These are phyloP conservation scores for Mythimna pallens DNA, from an alignment of 2,888 invertebrate species.

Conservation along the genomic window DNA sequence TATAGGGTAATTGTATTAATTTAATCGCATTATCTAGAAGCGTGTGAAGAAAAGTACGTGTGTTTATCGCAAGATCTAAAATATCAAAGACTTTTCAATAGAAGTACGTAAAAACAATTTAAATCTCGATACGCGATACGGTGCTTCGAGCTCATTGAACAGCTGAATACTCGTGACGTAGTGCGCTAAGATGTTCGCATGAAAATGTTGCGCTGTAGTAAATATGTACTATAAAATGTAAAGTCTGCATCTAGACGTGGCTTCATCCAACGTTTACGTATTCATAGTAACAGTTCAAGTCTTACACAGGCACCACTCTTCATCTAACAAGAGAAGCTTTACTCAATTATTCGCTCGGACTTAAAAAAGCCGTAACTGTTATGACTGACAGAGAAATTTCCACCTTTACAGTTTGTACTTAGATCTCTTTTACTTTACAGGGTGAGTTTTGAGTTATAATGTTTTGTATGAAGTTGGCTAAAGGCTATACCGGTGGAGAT, in stretches of 20 bases:
- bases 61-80: slow-evolving; percentile 4
- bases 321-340: slow-evolving; percentile 83
- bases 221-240: slow-evolving; percentile 55
- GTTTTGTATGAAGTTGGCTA: slow-evolving; percentile 62
- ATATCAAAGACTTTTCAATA: slow-evolving; percentile 16
- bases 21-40: slow-evolving; percentile 43
- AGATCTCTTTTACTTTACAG: slow-evolving; percentile 49
- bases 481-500: slow-evolving; percentile 78
- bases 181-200: slow-evolving; percentile 46
- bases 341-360: slow-evolving; percentile 65
- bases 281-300: slow-evolving; percentile 83
- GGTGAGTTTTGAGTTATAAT: slow-evolving; percentile 10
- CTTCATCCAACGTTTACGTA: slow-evolving; percentile 82
- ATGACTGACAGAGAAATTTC: slow-evolving; percentile 21
- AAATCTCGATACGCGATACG: slow-evolving; percentile 34
- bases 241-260: slow-evolving; percentile 72
- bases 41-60: slow-evolving; percentile 4
- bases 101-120: slow-evolving; percentile 39
- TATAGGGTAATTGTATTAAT: slow-evolving; percentile 42
- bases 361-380: slow-evolving; percentile 50
- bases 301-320: slow-evolving; percentile 82
- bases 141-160: slow-evolving; percentile 51
- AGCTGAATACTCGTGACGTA: slow-evolving; percentile 51
- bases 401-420: slow-evolving; percentile 17
- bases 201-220: slow-evolving; percentile 49